Evolutionary conservation across 1,140 invertebrate genomes (phyloP).

Genomic region (Apis laboriosa): DNA sequence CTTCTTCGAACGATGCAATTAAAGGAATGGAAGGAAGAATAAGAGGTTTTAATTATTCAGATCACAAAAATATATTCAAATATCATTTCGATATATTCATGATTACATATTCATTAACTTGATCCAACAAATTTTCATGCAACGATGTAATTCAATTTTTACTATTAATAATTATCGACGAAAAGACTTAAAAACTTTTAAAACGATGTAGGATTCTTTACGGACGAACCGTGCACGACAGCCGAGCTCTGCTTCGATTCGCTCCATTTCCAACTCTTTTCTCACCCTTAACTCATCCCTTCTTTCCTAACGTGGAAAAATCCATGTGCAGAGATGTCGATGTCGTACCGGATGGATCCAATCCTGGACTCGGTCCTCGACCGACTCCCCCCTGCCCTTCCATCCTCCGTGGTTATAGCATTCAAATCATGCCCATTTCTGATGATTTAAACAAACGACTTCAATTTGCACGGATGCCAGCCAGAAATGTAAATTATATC

Average conservation of each 20-base stretch:
- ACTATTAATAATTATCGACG: conserved; percentile 33
- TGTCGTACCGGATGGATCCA: conserved; percentile 46
- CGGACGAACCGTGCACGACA: conserved; percentile 64
- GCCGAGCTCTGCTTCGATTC: conserved; percentile 62
- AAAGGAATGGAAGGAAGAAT: too few species aligned
- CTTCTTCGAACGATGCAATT: too few species aligned
- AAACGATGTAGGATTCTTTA: conserved; percentile 58
- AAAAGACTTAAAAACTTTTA: conserved; percentile 51
- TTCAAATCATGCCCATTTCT: conserved; percentile 56
- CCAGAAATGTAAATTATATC: conserved; percentile 25
- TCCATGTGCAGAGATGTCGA: background rate
- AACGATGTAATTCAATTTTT: conserved; percentile 32
- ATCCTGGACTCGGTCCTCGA: conserved; percentile 26
- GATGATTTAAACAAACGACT: conserved; percentile 59
- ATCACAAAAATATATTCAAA: too few species aligned
- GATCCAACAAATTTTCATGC: too few species aligned
- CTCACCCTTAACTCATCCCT: conserved; percentile 21
- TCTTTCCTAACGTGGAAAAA: conserved; percentile 32
- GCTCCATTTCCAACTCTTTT: conserved; percentile 66
- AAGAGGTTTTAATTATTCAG: too few species aligned
- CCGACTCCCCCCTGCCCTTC: background rate
- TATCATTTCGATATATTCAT: too few species aligned
- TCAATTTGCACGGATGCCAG: conserved; percentile 28
- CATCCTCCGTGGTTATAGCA: conserved; percentile 37
- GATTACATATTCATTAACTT: too few species aligned